Conservation (phyloP, 2,113 vertebrate genomes). For the Cariama cristata region DNA sequence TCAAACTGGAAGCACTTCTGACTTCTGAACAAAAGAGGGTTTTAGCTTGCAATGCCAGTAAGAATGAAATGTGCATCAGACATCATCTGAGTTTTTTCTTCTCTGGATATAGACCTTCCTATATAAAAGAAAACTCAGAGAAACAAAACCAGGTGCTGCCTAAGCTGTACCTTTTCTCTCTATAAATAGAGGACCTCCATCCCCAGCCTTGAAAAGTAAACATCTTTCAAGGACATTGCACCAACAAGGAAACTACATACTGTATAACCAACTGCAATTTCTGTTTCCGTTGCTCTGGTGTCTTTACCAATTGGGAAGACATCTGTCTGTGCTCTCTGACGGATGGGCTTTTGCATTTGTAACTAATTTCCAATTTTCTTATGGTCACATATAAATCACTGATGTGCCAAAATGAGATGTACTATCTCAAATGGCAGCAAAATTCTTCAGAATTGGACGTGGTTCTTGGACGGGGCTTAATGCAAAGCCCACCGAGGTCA, state of each 20-base stretch:
- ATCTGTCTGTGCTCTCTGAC: not conserved
- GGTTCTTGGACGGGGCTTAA: not conserved
- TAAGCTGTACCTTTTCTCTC: not conserved
- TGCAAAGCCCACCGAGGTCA: not conserved
- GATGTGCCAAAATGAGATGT: accelerated
- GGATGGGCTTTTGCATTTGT: not conserved
- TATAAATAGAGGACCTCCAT: not conserved
- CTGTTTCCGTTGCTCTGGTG: not conserved
- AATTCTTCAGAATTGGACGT: not conserved
- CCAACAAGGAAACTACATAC: not conserved
- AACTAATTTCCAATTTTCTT: not conserved
- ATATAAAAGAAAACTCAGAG: not conserved
- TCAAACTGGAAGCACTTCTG: not conserved
- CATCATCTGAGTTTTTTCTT: not conserved
- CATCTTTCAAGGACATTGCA: not conserved
- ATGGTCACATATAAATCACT: not conserved
- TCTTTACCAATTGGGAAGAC: not conserved
- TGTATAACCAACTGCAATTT: not conserved
- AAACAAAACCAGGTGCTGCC: not conserved
- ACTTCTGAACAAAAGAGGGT: not conserved
- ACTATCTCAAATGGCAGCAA: not conserved
- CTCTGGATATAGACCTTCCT: not conserved
- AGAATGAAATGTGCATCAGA: not conserved
- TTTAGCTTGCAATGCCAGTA: not conserved
- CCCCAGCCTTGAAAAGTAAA: not conserved